Percentiles rank a stretch among this genome's conserved stretches.
phyloP scores from a whole-genome alignment of 2,888 invertebrate species.

The Notodonta ziczac region DNA sequence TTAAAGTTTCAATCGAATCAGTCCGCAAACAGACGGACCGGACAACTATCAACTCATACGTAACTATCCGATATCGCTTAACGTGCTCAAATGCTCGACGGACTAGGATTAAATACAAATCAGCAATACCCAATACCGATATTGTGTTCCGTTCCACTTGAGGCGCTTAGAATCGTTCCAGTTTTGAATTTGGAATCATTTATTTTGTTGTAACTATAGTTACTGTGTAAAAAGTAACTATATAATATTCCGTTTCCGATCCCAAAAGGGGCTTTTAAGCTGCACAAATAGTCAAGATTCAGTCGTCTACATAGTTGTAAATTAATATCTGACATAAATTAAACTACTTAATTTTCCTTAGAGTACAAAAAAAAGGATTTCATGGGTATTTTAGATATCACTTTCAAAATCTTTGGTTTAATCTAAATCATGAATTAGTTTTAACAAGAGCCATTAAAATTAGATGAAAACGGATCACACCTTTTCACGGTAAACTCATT shows the following conservation, averaged over 20 bases:
- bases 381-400: too few relatives aligned
- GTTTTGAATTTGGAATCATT: conserved; percentile 9
- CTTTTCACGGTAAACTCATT: background rate
- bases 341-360: too few relatives aligned
- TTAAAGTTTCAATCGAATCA: conserved; percentile 49
- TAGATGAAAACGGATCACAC: conserved; percentile 13
- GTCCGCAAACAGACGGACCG: conserved; percentile 9
- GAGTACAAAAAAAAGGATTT: too few relatives aligned
- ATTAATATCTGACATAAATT: too few relatives aligned
- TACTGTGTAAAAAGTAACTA: too few relatives aligned
- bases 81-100: conserved; percentile 22
- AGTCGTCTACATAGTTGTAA: too few relatives aligned
- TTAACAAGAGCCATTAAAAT: too few relatives aligned
- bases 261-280: too few relatives aligned
- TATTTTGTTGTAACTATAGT: background rate
- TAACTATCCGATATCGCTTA: conserved; percentile 28
- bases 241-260: too few relatives aligned
- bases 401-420: too few relatives aligned
- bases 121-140: conserved; percentile 21
- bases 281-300: too few relatives aligned
- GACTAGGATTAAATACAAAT: conserved; percentile 39
- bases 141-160: background rate
- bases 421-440: too few relatives aligned
- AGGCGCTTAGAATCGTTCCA: conserved; percentile 2
- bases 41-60: conserved; percentile 10